Conservation (phyloP, 2,797 vertebrate genomes). For the Trachops cirrhosus region DNA sequence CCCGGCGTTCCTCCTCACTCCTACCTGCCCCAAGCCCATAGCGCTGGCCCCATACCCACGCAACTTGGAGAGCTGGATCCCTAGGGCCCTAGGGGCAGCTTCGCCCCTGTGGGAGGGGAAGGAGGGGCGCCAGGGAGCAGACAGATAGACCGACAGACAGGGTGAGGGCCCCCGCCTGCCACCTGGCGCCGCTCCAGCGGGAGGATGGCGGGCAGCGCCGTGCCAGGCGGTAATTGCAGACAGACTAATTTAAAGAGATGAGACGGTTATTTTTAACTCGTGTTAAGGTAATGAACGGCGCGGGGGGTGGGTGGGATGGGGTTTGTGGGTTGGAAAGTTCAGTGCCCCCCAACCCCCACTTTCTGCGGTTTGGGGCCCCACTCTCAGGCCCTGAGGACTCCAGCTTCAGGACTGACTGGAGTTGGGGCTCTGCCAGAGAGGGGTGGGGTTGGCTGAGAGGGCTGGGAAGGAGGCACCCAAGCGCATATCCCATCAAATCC, state of each 20-base stretch:
- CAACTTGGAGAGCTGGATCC: slow-evolving; percentile 48
- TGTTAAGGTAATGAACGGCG: slow-evolving; percentile 86
- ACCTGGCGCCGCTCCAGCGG: slow-evolving; percentile 83
- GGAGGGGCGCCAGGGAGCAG: background rate
- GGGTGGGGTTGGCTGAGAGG: background rate
- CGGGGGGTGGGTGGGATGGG: slow-evolving; percentile 49
- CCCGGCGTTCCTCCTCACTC: background rate
- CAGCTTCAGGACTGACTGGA: background rate
- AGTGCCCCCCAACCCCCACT: background rate
- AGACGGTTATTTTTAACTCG: slow-evolving; percentile 92
- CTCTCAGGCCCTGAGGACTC: background rate
- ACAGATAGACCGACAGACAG: slow-evolving; percentile 67
- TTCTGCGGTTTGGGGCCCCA: background rate
- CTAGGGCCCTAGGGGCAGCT: slow-evolving; percentile 11
- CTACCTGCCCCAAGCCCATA: background rate
- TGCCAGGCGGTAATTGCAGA: slow-evolving; percentile 91
- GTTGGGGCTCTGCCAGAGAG: background rate
- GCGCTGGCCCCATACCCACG: slow-evolving; percentile 9
- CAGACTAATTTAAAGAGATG: slow-evolving; percentile 90
- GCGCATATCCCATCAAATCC: background rate
- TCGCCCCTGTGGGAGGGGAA: background rate
- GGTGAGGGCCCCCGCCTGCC: slow-evolving; percentile 79
- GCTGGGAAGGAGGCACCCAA: background rate
- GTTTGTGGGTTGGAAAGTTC: slow-evolving; percentile 84
- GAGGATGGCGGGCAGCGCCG: slow-evolving; percentile 82